Evolutionary conservation across 64 coral and sea anemone genomes (phyloP), one percentile per base, ranked within the genome.

Genomic region (Pocillopora damicornis): DNA sequence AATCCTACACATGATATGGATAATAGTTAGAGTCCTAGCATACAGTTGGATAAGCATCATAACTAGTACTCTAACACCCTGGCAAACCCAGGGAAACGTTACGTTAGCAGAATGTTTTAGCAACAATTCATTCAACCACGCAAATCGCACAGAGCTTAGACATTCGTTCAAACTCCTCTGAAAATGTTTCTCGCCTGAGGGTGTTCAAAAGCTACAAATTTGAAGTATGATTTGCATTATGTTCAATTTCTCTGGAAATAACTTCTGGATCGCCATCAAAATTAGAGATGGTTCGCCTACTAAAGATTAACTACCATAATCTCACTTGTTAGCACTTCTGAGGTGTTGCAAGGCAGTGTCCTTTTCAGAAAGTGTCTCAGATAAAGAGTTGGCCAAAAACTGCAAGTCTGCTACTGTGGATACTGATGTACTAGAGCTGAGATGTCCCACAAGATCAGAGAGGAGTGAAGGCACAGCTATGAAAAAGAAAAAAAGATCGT

Each of bases 351-450:
- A 85, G 61, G 96, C 96, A 59, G 90, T 90, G 75, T 98, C 93
- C 87, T 98, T 98, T 42, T 98, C 96, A 59, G 96, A 91, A 11
- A 98, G 75, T 13, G 92, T 92, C 66, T 98, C 96, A 13, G 96
- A 98, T 74, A 98, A 82, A 20, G 93, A 95, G 77, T 98, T 98
- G 5, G 93, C 96, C 51, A 98, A 69, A 15, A 91, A 92, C 73
- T 94, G 93, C 35, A 98, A 67, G 22, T 98, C 96, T 83, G 82
- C 87, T 74, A 95, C 89, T 26, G 96, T 90, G 22, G 87, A 76
- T 51, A 88, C 15, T 13, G 93, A 92, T 13, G 92, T 61, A 36
- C 63, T 75, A 13, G 75, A 77, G 37, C 91, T 81, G 59, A 92
- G 89, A 57, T 88, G 68, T 37, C 93, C 89, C 17, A 90, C 81